Base-by-base conservation (phyloP, 2,888 invertebrate species). In the Ophioninae sp. region DNA sequence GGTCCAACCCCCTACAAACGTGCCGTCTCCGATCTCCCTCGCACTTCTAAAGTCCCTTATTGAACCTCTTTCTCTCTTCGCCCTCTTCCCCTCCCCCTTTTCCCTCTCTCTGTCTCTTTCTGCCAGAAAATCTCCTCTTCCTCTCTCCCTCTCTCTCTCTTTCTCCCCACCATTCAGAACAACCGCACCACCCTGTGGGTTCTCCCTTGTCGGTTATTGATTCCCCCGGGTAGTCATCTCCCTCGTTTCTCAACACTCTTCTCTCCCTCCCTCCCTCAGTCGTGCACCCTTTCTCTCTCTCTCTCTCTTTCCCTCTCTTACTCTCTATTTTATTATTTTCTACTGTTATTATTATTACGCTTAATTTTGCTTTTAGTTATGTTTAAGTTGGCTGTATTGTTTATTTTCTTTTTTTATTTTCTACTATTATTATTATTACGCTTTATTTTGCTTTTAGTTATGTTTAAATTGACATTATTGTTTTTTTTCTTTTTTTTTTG, bases 171-270 rank as follows among this genome's bases (percentile, higher is more conserved):
- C 23, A 65, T 78, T 65, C 56, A 74, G 65, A 61, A 69, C 83
- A 67, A 81, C 81, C 79, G 79, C 85, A 87, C 86, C 88, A 87
- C 87, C 86, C 86, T 86, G 85, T 84, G 87, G 85, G 86, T 85
- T 88, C 89, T 88, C 90, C 88, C 90, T 89, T 90, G 90, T 91
- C 90, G 90, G 91, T 92, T 92, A 92, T 92, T 92, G 92, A 92
- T 92, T 92, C 92, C 91, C 92, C 89, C 87, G 91, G 91, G 90
- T 92, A 90, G 90, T 90, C 89, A 89, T 88, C 88, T 89, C 87
- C 89, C 63, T 51, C 85, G 86, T 79, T 80, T 74, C 83, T 77
- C 79, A 78, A 79, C 63, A 72, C 79, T 72, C 76, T 75, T 76
- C 65, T 63, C 69, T 82, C 65, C 71, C 75, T 72, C 71, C 61